Base-by-base conservation (phyloP, 2,113 vertebrate genomes). In the Phocoena phocoena region DNA sequence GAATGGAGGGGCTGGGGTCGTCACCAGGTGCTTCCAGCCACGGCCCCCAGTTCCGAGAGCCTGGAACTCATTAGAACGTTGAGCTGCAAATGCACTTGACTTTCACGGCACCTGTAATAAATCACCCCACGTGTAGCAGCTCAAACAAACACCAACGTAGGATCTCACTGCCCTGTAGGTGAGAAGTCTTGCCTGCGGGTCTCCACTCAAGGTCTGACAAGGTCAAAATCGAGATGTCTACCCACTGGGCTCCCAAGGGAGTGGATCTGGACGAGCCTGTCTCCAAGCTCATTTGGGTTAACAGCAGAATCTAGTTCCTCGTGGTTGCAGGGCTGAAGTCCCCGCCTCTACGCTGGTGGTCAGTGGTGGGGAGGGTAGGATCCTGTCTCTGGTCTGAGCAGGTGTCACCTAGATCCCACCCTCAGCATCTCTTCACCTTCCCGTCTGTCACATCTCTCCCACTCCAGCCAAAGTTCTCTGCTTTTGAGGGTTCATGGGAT, bases 141-240 rank as follows among this genome's bases (percentile, higher is more conserved):
- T 10, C 10, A 1, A 6, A n/a, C 28, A 5, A 3, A 23, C 11
- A 9, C 18, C 2, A 0, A 6, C 7, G 21, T 2, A 7, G 2
- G 38, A 15, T 2, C 58, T 25, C 70, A 2, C 44, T 1, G 36
- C 14, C n/a, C 21, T 21, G 21, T 21, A 21, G 4, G 21, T 21
- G 15, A 36, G 20, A 82, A 3, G 14, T 44, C 23, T 31, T 8
- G 7, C 38, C 8, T 2, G 41, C 11, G 31, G 68, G 12, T 13
- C 47, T 11, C n/a, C 15, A 2, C 38, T 38, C 6, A 3, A 31
- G 55, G 33, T 63, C 41, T 38, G 33, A 0, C 13, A 6, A 25
- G 41, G 53, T 73, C 65, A 12, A 33, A 8, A 8, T 4, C 1
- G 0, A 25, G 74, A 6, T 8, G 20, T 17, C 20, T 31, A 15